Conservation (phyloP, 2,888 invertebrate genomes). For the Acrocera orbiculus region DNA sequence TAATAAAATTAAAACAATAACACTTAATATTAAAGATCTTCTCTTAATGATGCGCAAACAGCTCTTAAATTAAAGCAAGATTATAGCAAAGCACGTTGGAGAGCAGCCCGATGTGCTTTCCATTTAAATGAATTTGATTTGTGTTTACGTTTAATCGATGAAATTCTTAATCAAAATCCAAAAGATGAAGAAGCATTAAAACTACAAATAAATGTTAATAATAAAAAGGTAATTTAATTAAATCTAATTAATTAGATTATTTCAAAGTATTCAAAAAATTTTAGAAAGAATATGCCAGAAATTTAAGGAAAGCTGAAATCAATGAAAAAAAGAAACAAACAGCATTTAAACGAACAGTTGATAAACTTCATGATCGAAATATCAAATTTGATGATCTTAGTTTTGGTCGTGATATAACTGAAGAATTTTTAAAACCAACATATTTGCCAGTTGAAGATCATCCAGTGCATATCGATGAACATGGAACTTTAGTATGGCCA, state of each 20-base stretch:
- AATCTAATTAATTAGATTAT: background rate
- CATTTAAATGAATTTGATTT: slow-evolving; percentile 49
- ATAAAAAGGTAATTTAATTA: slow-evolving; percentile 20
- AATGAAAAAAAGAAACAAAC: slow-evolving; percentile 33
- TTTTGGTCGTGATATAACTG: slow-evolving; percentile 27
- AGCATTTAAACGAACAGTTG: slow-evolving; percentile 31
- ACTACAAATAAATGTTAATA: slow-evolving; percentile 36
- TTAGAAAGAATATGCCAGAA: slow-evolving; percentile 22
- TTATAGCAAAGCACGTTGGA: slow-evolving; percentile 57
- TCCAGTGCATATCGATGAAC: slow-evolving; percentile 42
- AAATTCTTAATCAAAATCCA: slow-evolving; percentile 39
- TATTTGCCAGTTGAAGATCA: slow-evolving; percentile 45
- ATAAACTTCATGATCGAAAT: slow-evolving; percentile 32
- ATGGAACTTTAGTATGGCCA: slow-evolving; percentile 59
- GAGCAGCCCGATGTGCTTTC: slow-evolving; percentile 58
- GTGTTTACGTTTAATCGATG: slow-evolving; percentile 54
- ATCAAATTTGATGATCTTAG: slow-evolving; percentile 38
- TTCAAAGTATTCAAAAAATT: slow-evolving; percentile 2
- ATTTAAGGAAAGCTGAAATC: slow-evolving; percentile 38
- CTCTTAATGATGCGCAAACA: slow-evolving; percentile 60
- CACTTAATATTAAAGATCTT: slow-evolving; percentile 34
- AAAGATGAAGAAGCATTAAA: slow-evolving; percentile 38
- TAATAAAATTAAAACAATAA: too few relatives aligned
- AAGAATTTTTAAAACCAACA: slow-evolving; percentile 42
- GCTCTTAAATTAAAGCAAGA: slow-evolving; percentile 58